Evolutionary conservation across 2,888 invertebrate genomes (phyloP).

Genomic region (Drosophila neonasuta): DNA sequence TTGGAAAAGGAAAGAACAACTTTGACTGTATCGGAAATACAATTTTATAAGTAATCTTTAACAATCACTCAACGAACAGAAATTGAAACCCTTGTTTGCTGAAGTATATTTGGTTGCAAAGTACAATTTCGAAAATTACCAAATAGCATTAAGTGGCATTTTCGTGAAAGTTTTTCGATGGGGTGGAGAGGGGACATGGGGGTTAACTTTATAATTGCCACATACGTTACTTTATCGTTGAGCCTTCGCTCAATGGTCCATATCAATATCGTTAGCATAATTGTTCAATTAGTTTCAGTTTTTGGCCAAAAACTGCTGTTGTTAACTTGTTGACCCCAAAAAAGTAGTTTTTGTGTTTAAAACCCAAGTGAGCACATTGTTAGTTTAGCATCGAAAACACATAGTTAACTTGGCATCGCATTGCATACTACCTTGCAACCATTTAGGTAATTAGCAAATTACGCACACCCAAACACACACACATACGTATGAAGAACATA

Average conservation of each 20-base stretch:
- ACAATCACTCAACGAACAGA: neutral
- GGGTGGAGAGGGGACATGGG: neutral
- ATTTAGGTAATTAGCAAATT: slow-evolving; percentile 74
- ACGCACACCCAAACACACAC: slow-evolving; percentile 35
- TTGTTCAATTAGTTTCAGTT: slow-evolving; percentile 52
- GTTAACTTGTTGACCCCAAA: slow-evolving; percentile 38
- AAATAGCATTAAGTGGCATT: slow-evolving; percentile 1
- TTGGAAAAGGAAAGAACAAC: too few species aligned
- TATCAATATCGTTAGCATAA: slow-evolving; percentile 49
- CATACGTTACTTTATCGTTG: neutral
- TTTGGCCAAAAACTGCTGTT: slow-evolving; percentile 25
- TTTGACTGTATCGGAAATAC: too few species aligned
- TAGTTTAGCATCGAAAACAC: slow-evolving; percentile 38
- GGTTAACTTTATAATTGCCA: slow-evolving; percentile 13
- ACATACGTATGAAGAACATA: slow-evolving; percentile 18
- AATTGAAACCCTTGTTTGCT: neutral
- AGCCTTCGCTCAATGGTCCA: slow-evolving; percentile 5
- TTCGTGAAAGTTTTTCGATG: neutral
- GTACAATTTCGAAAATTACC: neutral
- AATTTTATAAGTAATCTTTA: neutral
- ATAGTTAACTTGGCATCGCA: slow-evolving; percentile 26
- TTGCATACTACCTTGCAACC: slow-evolving; percentile 61
- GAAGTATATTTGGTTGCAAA: neutral
- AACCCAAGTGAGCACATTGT: slow-evolving; percentile 26
- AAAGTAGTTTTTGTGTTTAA: slow-evolving; percentile 30